Evolutionary conservation across 2,888 invertebrate species (phyloP), one percentile per base, ranked within the genome.

Genomic region (Amphimallon solstitiale): DNA sequence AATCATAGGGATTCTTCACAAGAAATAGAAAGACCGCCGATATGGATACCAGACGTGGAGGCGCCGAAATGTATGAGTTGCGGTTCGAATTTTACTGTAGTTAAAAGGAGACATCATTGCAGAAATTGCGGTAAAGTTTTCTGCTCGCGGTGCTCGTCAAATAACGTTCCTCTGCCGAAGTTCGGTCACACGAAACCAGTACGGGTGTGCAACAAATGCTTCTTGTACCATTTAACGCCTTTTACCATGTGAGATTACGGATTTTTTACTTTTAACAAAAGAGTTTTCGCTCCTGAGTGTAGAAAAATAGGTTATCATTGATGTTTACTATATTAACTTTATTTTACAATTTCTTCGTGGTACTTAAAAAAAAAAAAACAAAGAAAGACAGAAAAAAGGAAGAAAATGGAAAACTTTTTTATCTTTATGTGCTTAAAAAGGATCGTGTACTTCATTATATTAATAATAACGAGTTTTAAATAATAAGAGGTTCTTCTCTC

Each of bases 71-170:
- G 98, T 82, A 97, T 96, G 92, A 90, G 94, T 37, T 99, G 99
- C 82, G 88, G 90, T 67, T 90, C 92, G 14, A 91, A 91, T 74
- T 99, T 99, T 85, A 98, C 97, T 2, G 94, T 98, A 71, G 94
- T 99, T 75, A 89, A 98, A 40, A 88, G 98, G 14, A 85, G 98
- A 7, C 98, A 99, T 81, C 98, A 98, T 82, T 98, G 98, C 81
- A 86, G 98, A 74, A 97, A 97, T 83, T 99, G 98, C 84, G 98
- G 98, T 81, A 90, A 95, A 87, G 95, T 97, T 43, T 97, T 97
- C 83, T 98, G 97, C 83, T 92, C 94, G 0, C 90, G 94, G 48
- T 98, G 97, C 84, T 97, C 97, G 73, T 92, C 94, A 51, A 94
- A 96, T 81, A 93, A 92, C 70, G 93, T 96, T 65, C 95, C 97